Conservation (phyloP, 2,113 vertebrate genomes). For the Otis tarda region DNA sequence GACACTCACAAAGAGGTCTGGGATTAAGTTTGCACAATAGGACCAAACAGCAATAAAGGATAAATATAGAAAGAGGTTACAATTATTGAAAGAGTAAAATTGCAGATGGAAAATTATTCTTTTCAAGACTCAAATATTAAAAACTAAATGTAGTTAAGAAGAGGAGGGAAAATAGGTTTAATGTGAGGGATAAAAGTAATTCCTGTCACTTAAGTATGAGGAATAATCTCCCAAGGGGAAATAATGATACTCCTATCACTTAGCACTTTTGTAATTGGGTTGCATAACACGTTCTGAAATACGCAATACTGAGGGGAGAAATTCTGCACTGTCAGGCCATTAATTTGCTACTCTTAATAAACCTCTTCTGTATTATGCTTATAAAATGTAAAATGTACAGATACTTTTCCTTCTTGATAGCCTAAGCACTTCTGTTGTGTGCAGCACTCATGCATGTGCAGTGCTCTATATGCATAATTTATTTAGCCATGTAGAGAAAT, state of each 20-base stretch:
- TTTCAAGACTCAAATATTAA: neutral
- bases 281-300: neutral
- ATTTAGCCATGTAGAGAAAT: neutral
- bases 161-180: neutral
- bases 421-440: neutral
- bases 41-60: neutral
- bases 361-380: neutral
- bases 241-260: neutral
- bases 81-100: neutral
- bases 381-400: neutral
- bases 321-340: neutral
- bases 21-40: neutral
- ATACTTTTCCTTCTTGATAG: neutral
- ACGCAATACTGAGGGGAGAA: neutral
- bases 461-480: neutral
- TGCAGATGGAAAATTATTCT: neutral
- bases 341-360: conserved; percentile 4
- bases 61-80: neutral
- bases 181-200: neutral
- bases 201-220: neutral
- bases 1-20: neutral
- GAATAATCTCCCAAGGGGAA: neutral
- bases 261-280: neutral
- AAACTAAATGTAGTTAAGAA: neutral
- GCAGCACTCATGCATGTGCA: neutral